Evolutionary conservation across 2,797 vertebrate species (phyloP).

Genomic region (Paramormyrops hopkinsi): DNA sequence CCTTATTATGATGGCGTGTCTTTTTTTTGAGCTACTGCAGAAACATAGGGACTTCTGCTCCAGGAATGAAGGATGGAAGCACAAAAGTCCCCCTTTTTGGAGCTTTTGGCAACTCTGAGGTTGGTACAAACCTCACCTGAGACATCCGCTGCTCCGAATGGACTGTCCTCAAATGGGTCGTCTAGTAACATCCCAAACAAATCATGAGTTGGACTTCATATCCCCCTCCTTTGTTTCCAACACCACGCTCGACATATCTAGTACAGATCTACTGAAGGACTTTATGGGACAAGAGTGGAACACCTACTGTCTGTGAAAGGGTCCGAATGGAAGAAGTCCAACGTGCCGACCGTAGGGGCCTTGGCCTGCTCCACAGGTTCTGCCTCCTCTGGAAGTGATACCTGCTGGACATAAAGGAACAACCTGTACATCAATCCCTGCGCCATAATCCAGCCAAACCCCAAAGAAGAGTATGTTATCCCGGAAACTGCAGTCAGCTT

Average conservation of each 20-base stretch:
- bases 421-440: conserved; percentile 26
- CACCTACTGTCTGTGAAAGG: conserved; percentile 84
- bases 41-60: not conserved
- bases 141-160: conserved; percentile 80
- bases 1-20: not conserved
- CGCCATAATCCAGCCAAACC: conserved; percentile 36
- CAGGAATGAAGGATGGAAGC: not conserved
- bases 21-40: not conserved
- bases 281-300: not conserved
- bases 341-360: conserved; percentile 40
- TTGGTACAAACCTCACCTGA: conserved; percentile 62
- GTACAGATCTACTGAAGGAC: not conserved
- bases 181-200: conserved; percentile 54
- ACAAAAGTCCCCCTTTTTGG: not conserved
- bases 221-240: not conserved
- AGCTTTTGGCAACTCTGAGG: not conserved
- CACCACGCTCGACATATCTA: not conserved
- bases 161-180: conserved; percentile 87
- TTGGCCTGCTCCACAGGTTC: conserved; percentile 35
- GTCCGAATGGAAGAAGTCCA: conserved; percentile 91
- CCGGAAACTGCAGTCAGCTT: not conserved
- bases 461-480: conserved; percentile 41
- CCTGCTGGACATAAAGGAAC: conserved; percentile 21
- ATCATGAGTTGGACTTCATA: conserved; percentile 3
- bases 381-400: conserved; percentile 54